Conservation (phyloP, 2,113 vertebrate species). For the Galbula dea region DNA sequence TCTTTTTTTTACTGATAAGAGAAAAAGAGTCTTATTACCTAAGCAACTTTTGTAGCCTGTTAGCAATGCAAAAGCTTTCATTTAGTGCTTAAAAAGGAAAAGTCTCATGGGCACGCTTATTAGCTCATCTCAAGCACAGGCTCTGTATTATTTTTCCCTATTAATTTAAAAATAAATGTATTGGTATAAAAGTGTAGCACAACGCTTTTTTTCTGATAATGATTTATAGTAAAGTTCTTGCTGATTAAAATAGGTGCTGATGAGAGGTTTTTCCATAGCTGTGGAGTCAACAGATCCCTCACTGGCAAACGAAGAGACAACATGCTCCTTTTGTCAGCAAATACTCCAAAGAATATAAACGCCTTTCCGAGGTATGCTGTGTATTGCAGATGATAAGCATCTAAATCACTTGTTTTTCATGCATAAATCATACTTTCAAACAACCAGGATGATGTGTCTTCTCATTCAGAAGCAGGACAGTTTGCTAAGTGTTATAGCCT, state of each 20-base stretch:
- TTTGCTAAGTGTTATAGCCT: neutral
- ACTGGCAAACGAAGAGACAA: slow-evolving; percentile 42
- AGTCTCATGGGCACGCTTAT: slow-evolving; percentile 69
- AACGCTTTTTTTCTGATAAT: slow-evolving; percentile 40
- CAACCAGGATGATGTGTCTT: neutral
- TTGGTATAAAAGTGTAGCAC: slow-evolving; percentile 14
- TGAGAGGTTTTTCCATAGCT: slow-evolving; percentile 50
- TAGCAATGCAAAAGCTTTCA: slow-evolving; percentile 74
- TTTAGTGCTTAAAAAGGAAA: slow-evolving; percentile 68
- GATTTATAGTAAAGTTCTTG: slow-evolving; percentile 58
- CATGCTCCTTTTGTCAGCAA: slow-evolving; percentile 71
- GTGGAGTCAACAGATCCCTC: slow-evolving; percentile 50
- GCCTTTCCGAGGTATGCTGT: slow-evolving; percentile 40
- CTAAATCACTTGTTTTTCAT: slow-evolving; percentile 42
- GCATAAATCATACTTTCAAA: slow-evolving; percentile 45
- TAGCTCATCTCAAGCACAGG: slow-evolving; percentile 57
- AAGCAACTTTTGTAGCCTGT: slow-evolving; percentile 74
- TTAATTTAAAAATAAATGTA: slow-evolving; percentile 65
- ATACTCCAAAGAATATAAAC: slow-evolving; percentile 68
- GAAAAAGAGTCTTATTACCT: slow-evolving; percentile 72
- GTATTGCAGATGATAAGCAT: slow-evolving; percentile 30
- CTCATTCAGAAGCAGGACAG: neutral
- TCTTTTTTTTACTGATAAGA: slow-evolving; percentile 69
- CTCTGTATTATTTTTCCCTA: slow-evolving; percentile 43
- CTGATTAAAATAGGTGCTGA: slow-evolving; percentile 62